Percentiles rank a stretch among this genome's conserved stretches.
phyloP scores from a whole-genome alignment of 2,797 vertebrate genomes.

The Babyrousa celebensis region DNA sequence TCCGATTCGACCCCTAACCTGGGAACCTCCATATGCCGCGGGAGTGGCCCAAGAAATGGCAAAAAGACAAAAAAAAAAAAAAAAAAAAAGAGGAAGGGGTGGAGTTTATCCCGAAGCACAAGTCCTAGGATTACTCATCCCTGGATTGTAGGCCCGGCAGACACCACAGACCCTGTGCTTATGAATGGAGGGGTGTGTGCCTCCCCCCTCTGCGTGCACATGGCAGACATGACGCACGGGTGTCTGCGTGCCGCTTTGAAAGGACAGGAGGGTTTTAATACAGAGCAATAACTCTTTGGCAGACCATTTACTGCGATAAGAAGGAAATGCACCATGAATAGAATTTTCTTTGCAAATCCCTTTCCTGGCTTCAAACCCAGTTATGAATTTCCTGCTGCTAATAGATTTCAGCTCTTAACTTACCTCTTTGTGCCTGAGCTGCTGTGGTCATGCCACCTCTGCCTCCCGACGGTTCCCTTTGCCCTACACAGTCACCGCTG shows the following conservation, averaged over 20 bases:
- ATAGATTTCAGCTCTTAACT: constrained; percentile 60
- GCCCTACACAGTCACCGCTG: not conserved
- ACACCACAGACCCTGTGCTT: not conserved
- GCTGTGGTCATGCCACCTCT: not conserved
- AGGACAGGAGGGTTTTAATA: constrained; percentile 69
- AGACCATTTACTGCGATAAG: constrained; percentile 34
- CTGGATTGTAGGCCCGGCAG: not conserved
- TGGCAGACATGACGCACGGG: not conserved
- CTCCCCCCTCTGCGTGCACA: not conserved
- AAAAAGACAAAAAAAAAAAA: no score
- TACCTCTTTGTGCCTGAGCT: not conserved
- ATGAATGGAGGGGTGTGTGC: not conserved
- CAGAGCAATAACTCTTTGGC: constrained; percentile 15
- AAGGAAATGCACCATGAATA: constrained; percentile 65
- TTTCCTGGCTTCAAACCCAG: constrained; percentile 72
- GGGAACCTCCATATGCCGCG: no score
- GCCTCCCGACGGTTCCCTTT: not conserved
- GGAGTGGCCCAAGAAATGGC: no score
- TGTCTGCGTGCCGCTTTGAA: constrained; percentile 11
- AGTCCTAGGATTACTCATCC: not conserved
- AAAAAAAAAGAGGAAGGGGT: not conserved
- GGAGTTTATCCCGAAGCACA: not conserved
- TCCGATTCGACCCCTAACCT: no score
- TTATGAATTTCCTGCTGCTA: constrained; percentile 75
- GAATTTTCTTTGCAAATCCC: constrained; percentile 79